Percentiles rank a stretch among this genome's conserved stretches.
Conservation (phyloP, 2,888 invertebrate species). For the Acanthosepion pharaonis region DNA sequence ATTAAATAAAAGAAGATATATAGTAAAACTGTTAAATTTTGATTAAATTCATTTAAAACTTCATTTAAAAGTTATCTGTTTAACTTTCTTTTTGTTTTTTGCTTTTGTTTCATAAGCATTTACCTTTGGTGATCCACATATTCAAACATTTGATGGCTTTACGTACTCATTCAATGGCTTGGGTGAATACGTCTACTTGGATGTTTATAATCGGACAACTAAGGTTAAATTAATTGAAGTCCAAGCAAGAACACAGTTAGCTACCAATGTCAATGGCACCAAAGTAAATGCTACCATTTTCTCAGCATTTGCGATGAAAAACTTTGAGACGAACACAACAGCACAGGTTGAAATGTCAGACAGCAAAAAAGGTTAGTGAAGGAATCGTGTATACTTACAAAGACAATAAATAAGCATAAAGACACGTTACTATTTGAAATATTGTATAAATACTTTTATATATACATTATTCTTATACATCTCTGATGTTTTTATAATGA, state of each 20-base stretch:
- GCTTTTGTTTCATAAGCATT: neutral
- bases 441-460: too few species aligned
- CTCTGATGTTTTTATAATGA: too few species aligned
- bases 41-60: neutral
- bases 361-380: conserved; percentile 48
- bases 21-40: too few species aligned
- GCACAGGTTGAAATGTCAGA: conserved; percentile 52
- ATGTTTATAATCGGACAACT: conserved; percentile 43
- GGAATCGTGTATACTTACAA: too few species aligned
- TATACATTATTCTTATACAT: too few species aligned
- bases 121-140: conserved; percentile 52
- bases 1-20: too few species aligned
- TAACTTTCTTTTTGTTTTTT: neutral
- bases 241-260: conserved; percentile 53
- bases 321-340: conserved; percentile 49
- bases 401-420: too few species aligned
- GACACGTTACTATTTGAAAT: too few species aligned
- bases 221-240: conserved; percentile 35
- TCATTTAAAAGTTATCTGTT: neutral
- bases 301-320: conserved; percentile 54
- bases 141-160: conserved; percentile 51
- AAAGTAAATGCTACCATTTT: conserved; percentile 54
- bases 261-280: conserved; percentile 49
- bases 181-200: conserved; percentile 51
- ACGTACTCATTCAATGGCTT: conserved; percentile 53